Base-by-base conservation (phyloP, 30 jellyfish, hydroid and myxozoan species). In the Chironex yamaguchii region DNA sequence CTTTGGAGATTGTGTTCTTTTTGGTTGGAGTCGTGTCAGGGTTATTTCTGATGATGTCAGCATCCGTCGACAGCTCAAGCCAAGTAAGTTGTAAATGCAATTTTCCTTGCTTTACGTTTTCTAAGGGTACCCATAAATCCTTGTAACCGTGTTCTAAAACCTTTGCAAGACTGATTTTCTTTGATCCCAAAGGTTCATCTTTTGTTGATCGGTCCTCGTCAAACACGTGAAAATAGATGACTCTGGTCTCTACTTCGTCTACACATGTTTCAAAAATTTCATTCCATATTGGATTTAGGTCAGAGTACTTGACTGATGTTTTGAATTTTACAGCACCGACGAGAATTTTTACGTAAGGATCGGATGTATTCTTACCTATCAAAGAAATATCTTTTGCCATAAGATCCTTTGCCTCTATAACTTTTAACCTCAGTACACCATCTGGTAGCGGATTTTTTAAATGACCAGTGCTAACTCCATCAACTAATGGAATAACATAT, bases 381-480 rank as follows among this genome's bases (percentile, higher is more conserved):
- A 88, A 54, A 49, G 54, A 50, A 4, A 88, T 30, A 49, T 88
- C 96, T 53, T 88, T 88, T 29, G 96, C 96, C 65, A 58, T 87
- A 25, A 88, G 86, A 54, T 88, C 81, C 1, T 72, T 52, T 3
- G 88, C 96, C 63, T 88, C 96, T 29, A 88, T 70, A 3, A 78
- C 79, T 42, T 88, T 78, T n/a, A 88, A 64, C 24, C 96, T 48
- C 29, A 88, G 69, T 9, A 79, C 89, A 1, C 96, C 96, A 27
- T 88, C 91, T 17, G 96, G 96, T 4, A 69, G 84, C 0, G 92
- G 90, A 77, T 63, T 77, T 36, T 79, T 88, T n/a, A 88, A 81
- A 63, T 88, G 91, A 25, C 89, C 89, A 0, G 52, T 62, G 9
- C 35, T 67, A 35, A 88, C 89, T 0, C 69, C 35, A 3, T 70